Evolutionary conservation across 1,140 invertebrate species (phyloP).

Genomic region (Brachionus paranguensis): DNA sequence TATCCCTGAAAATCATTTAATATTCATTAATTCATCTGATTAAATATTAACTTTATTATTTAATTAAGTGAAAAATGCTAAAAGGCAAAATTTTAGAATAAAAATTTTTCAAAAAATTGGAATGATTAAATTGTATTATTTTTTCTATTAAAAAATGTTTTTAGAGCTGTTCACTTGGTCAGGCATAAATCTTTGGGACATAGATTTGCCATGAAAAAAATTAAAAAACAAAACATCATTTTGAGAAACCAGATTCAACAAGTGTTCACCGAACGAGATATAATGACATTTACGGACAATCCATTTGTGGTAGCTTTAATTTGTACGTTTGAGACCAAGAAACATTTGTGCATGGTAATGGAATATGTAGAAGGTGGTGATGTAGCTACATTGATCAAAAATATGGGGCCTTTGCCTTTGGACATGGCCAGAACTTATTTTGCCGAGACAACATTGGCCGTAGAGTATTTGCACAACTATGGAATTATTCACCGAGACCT

Average conservation of each 20-base stretch:
- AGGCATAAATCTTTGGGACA: conserved; percentile 84
- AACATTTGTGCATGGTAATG: conserved; percentile 96
- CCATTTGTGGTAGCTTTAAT: conserved; percentile 57
- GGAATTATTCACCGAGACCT: conserved; percentile 97
- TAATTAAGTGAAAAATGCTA: too few relatives aligned
- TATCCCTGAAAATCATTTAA: too few relatives aligned
- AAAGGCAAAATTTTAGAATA: too few relatives aligned
- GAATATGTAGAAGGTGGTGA: conserved; percentile 99
- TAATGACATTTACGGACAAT: conserved; percentile 98
- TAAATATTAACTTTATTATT: too few relatives aligned
- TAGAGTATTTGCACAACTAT: conserved; percentile 97
- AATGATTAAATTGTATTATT: neutral
- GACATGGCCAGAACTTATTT: conserved; percentile 95
- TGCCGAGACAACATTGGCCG: conserved; percentile 94
- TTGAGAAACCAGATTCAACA: conserved; percentile 95
- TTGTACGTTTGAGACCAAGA: conserved; percentile 56
- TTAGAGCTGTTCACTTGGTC: conserved; percentile 90
- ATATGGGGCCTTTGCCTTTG: conserved; percentile 76
- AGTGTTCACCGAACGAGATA: conserved; percentile 96
- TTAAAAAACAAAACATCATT: conserved; percentile 96
- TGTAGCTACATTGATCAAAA: conserved; percentile 89
- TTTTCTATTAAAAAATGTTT: conserved; percentile 47
- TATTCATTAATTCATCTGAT: too few relatives aligned
- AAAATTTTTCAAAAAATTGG: too few relatives aligned
- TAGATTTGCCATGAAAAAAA: conserved; percentile 98